phyloP scores from a whole-genome alignment of 2,888 invertebrate species.

The Gandaritis pyraliata region DNA sequence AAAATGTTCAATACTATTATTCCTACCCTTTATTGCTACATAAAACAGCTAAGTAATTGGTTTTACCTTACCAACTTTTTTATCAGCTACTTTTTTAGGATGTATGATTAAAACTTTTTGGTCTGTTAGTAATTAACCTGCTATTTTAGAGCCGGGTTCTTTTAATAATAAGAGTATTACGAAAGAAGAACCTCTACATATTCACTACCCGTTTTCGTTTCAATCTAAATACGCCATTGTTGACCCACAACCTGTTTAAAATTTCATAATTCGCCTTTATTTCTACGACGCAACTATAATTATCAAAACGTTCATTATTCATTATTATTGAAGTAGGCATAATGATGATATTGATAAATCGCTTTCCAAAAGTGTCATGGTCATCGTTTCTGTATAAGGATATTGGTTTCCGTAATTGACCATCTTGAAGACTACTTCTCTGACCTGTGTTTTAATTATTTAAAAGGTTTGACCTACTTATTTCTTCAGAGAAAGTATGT shows the following conservation, averaged over 20 bases:
- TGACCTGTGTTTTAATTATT: constrained; percentile 10
- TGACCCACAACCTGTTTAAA: background rate
- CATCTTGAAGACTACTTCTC: constrained; percentile 12
- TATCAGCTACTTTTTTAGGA: too few species aligned
- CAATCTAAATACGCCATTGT: too few species aligned
- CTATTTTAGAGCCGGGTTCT: too few species aligned
- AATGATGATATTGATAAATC: constrained; percentile 8
- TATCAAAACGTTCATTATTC: background rate
- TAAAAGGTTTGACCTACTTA: constrained; percentile 7
- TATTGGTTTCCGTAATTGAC: constrained; percentile 28
- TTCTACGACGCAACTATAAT: background rate
- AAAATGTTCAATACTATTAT: too few species aligned
- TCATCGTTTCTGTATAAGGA: constrained; percentile 4
- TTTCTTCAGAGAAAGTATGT: background rate
- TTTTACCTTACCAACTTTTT: too few species aligned
- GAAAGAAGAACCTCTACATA: too few species aligned
- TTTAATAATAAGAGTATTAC: too few species aligned
- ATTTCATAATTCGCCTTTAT: background rate
- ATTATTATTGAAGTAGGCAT: background rate
- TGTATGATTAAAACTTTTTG: too few species aligned
- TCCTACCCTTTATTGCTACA: too few species aligned
- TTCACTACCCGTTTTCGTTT: too few species aligned
- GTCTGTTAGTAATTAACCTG: too few species aligned
- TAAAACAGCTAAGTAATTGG: too few species aligned
- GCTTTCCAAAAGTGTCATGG: constrained; percentile 15